These are phyloP conservation scores for Chaetorhynchus papuensis DNA, from an alignment of 2,113 vertebrate species.

Conservation along the genomic window DNA sequence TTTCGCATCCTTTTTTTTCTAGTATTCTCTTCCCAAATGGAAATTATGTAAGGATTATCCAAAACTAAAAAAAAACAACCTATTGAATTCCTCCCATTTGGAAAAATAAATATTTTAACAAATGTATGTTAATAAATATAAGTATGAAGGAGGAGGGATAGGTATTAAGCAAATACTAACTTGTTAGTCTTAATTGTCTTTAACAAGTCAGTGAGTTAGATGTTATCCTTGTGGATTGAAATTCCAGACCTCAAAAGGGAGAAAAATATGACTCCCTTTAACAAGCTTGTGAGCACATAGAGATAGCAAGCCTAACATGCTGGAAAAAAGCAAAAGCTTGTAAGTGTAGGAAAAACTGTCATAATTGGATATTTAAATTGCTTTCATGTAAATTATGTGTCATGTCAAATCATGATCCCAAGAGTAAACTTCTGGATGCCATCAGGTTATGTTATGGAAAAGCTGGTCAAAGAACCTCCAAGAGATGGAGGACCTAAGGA, in stretches of 20 bases:
- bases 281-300: neutral
- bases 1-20: neutral
- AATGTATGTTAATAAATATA: neutral
- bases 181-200: neutral
- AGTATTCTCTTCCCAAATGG: neutral
- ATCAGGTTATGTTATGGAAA: neutral
- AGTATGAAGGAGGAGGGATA: neutral
- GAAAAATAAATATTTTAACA: neutral
- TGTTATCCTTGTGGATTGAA: neutral
- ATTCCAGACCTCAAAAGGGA: neutral
- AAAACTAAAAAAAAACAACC: neutral
- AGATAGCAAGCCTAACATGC: neutral
- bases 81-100: neutral
- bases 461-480: neutral
- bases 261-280: neutral
- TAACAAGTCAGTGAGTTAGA: neutral
- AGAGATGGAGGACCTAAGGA: neutral
- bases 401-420: neutral
- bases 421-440: neutral
- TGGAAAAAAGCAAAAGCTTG: neutral
- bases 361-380: neutral
- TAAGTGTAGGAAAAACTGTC: neutral
- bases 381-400: neutral
- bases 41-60: neutral
- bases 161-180: neutral